Base-by-base conservation (phyloP, 1,140 invertebrate species). In the Drosophila novamexicana region DNA sequence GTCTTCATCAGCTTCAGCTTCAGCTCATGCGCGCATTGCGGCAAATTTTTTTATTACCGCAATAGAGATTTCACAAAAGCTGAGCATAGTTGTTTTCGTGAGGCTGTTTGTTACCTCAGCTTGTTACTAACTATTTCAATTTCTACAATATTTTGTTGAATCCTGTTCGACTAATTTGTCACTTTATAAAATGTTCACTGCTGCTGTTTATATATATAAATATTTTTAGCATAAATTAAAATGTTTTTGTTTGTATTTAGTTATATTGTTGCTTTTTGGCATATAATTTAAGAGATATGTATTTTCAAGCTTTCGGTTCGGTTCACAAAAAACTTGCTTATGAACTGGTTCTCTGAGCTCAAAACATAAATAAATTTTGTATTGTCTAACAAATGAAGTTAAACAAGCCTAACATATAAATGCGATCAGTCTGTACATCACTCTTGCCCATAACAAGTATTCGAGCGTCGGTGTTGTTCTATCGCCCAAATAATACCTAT, bases 1-100 rank as follows among this genome's bases (percentile, higher is more conserved):
- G 10, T 36, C 45, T 32, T 39, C 16, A 14, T 14, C 32, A 54
- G 29, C 39, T 45, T 65, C n/a, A 22, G 64, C 50, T 47, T 65
- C n/a, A 22, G 64, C 50, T 47, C 63, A 57, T 57, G 53, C 63
- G 63, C 63, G 63, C 64, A 67, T 57, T 67, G 53, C 52, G 52
- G 32, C 54, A 67, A 49, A 57, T 50, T 58, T 67, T 36, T 10
- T 54, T 52, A 45, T 54, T 36, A 57, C 22, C 18, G 7, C 32
- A 22, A 6, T 9, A 37, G 9, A 45, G 42, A 18, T 49, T 36
- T 10, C 5, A 36, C 34, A 3, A 58, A 50, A 32, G 9, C 7
- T 12, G 10, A 6, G 45, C 16, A 34, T 22, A 29, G 7, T 29
- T 36, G 34, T n/a, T 18, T 67, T 18, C 1, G 2, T n/a, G 1